A percentile compares a stretch with the other conserved stretches of the same genome.
phyloP scores from a whole-genome alignment of 2,888 invertebrate species.

The Nematopogon swammerdamellus region DNA sequence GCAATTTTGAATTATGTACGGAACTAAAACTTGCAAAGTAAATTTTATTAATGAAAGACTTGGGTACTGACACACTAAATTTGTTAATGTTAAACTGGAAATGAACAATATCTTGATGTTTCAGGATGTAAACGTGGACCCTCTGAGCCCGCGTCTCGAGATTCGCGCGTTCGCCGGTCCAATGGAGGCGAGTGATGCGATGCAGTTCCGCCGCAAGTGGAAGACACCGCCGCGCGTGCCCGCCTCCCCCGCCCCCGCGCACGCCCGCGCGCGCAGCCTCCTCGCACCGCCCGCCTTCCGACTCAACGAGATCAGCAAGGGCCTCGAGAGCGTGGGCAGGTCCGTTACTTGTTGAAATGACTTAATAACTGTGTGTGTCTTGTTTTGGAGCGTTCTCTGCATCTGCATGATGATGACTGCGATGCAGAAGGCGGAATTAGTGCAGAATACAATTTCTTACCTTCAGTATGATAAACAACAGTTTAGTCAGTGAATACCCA shows the following conservation, averaged over 20 bases:
- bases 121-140: conserved; percentile 63
- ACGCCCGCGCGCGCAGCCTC: conserved; percentile 8
- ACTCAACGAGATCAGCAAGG: conserved; percentile 77
- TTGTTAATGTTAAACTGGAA: too few species aligned
- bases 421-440: too few species aligned
- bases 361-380: too few species aligned
- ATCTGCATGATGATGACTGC: too few species aligned
- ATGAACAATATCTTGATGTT: background rate
- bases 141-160: conserved; percentile 67
- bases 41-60: too few species aligned
- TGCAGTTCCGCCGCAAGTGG: conserved; percentile 72
- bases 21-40: too few species aligned
- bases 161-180: conserved; percentile 90
- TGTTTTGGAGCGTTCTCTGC: background rate
- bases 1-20: too few species aligned
- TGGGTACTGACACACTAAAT: too few species aligned
- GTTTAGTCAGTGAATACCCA: too few species aligned
- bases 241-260: conserved; percentile 8
- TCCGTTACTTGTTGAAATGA: too few species aligned
- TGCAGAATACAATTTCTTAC: too few species aligned
- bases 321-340: conserved; percentile 82
- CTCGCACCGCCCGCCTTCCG: conserved; percentile 30
- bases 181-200: conserved; percentile 74
- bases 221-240: conserved; percentile 71
- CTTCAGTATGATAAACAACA: background rate